A percentile compares a stretch with the other conserved stretches of the same genome.
Conservation (phyloP, 2,113 vertebrate species). For the Ailurus styani region DNA sequence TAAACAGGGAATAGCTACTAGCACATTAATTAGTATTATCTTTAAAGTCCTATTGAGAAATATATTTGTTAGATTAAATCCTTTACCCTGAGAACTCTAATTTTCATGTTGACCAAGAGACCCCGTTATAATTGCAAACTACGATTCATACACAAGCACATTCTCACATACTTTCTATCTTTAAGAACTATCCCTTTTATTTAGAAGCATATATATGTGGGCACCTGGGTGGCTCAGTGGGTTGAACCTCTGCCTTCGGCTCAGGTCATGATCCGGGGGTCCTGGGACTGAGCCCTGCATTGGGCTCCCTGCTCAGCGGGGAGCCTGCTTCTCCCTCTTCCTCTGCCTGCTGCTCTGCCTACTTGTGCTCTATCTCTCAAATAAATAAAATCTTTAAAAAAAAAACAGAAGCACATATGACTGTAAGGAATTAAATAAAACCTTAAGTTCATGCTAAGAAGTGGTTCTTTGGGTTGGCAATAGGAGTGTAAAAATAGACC, state of each 20-base stretch:
- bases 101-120: constrained; percentile 16
- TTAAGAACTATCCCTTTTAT: background rate
- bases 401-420: background rate
- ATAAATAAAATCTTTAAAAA: too few species aligned
- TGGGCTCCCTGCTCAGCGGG: too few species aligned
- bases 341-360: too few species aligned
- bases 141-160: background rate
- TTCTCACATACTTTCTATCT: background rate
- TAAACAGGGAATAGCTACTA: constrained; percentile 24
- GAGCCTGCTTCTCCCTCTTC: too few species aligned
- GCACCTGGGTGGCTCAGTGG: too few species aligned
- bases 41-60: constrained; percentile 30
- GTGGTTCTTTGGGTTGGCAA: background rate
- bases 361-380: too few species aligned
- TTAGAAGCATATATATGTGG: background rate
- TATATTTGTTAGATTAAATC: constrained; percentile 44
- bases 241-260: too few species aligned
- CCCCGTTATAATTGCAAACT: background rate
- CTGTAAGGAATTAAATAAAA: background rate
- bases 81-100: background rate
- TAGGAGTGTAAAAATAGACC: background rate
- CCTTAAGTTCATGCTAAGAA: background rate
- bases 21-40: constrained; percentile 40
- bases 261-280: too few species aligned
- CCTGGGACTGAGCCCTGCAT: too few species aligned